A percentile compares a stretch with the other conserved stretches of the same genome.
Conservation (phyloP, 64 coral and sea anemone species). For the Stichodactyla helianthus region DNA sequence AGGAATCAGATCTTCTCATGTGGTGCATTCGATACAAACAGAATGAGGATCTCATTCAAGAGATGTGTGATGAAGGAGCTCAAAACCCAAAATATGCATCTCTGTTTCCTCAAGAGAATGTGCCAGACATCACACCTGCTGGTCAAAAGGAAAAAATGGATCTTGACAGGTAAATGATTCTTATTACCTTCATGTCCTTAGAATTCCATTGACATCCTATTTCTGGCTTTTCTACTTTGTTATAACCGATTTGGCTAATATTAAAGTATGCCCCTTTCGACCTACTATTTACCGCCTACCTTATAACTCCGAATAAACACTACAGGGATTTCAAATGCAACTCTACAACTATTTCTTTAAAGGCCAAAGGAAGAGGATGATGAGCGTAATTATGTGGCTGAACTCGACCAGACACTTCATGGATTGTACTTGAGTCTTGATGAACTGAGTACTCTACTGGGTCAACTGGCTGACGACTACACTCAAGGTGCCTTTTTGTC, state of each 20-base stretch:
- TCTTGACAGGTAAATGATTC: not conserved
- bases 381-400: not conserved
- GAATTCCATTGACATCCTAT: too few species aligned
- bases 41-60: constrained; percentile 18
- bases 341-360: not conserved
- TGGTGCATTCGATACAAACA: constrained; percentile 9
- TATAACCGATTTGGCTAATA: too few species aligned
- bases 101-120: constrained; percentile 9
- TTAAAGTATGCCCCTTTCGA: too few species aligned
- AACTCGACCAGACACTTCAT: constrained; percentile 37
- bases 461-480: not conserved
- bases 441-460: constrained; percentile 40
- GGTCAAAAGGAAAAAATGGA: not conserved
- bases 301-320: not conserved
- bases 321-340: not conserved
- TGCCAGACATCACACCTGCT: not conserved
- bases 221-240: too few species aligned
- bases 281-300: too few species aligned
- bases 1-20: constrained; percentile 38
- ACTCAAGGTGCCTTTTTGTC: not conserved
- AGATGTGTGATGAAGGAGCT: constrained; percentile 8
- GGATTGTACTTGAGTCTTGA: constrained; percentile 47
- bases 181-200: too few species aligned
- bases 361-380: not conserved
- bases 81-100: constrained; percentile 15